Conservation (phyloP, 2,888 invertebrate genomes). For the Lobophora halterata region DNA sequence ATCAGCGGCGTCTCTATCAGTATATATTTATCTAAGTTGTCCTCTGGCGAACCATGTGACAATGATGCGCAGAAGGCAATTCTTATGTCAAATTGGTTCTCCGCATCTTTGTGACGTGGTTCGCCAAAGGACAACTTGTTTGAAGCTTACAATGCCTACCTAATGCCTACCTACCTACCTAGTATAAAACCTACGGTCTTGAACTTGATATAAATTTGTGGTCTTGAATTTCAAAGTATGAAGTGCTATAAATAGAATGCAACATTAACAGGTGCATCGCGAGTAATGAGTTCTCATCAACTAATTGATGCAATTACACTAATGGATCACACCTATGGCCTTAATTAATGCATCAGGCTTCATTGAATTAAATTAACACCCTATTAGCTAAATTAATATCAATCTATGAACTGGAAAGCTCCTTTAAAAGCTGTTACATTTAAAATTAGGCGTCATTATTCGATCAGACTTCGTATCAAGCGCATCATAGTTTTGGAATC, state of each 20-base stretch:
- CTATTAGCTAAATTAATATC: conserved; percentile 20
- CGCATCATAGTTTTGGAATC: conserved; percentile 6
- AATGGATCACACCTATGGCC: conserved; percentile 19
- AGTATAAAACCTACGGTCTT: too few relatives aligned
- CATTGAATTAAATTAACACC: conserved; percentile 21
- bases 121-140: too few relatives aligned
- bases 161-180: too few relatives aligned
- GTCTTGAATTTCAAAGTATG: too few relatives aligned
- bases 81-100: too few relatives aligned
- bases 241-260: background rate
- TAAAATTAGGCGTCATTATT: conserved; percentile 9
- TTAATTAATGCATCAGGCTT: conserved; percentile 14
- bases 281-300: background rate
- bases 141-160: too few relatives aligned
- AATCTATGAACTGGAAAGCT: conserved; percentile 12
- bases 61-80: too few relatives aligned
- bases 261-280: background rate
- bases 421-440: conserved; percentile 10
- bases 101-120: too few relatives aligned
- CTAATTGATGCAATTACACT: conserved; percentile 18
- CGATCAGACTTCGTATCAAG: conserved; percentile 2
- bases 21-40: too few relatives aligned
- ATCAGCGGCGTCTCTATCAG: too few relatives aligned
- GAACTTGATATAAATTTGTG: too few relatives aligned
- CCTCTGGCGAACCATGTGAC: too few relatives aligned